phyloP scores from a whole-genome alignment of 2,797 vertebrate genomes.

The Hoplostethus atlanticus region DNA sequence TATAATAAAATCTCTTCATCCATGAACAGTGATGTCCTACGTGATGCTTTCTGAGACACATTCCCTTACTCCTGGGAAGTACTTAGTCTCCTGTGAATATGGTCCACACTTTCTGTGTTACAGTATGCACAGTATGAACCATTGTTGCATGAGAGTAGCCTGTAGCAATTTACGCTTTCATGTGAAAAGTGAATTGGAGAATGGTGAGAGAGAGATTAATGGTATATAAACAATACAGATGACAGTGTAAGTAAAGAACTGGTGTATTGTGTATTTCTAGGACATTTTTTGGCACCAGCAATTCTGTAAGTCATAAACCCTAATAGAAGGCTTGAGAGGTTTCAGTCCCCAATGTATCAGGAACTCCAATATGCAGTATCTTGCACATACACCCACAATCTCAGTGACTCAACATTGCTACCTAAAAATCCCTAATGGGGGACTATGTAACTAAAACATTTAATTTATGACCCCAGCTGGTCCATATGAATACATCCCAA shows the following conservation, averaged over 20 bases:
- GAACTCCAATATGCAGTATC: constrained; percentile 44
- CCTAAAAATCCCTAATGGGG: neutral
- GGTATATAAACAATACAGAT: constrained; percentile 81
- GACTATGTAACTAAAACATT: constrained; percentile 17
- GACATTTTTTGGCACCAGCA: constrained; percentile 45
- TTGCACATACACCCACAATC: constrained; percentile 35
- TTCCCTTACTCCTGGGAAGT: constrained; percentile 33
- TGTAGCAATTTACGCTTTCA: constrained; percentile 77
- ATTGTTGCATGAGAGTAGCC: constrained; percentile 76
- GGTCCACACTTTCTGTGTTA: constrained; percentile 45
- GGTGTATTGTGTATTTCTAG: constrained; percentile 38
- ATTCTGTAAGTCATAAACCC: constrained; percentile 45
- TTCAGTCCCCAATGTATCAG: constrained; percentile 36
- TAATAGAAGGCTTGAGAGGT: constrained; percentile 48
- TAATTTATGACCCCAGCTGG: constrained; percentile 41
- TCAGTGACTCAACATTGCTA: constrained; percentile 27
- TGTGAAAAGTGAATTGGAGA: constrained; percentile 67
- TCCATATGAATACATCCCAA: constrained; percentile 38
- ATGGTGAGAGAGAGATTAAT: constrained; percentile 78
- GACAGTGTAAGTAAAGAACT: constrained; percentile 59
- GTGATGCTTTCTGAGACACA: constrained; percentile 7
- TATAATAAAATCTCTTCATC: constrained; percentile 40
- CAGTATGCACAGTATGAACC: constrained; percentile 56
- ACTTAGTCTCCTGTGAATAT: constrained; percentile 38
- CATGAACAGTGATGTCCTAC: constrained; percentile 41